Conservation (phyloP, 2,113 vertebrate genomes). For the Recurvirostra avosetta region DNA sequence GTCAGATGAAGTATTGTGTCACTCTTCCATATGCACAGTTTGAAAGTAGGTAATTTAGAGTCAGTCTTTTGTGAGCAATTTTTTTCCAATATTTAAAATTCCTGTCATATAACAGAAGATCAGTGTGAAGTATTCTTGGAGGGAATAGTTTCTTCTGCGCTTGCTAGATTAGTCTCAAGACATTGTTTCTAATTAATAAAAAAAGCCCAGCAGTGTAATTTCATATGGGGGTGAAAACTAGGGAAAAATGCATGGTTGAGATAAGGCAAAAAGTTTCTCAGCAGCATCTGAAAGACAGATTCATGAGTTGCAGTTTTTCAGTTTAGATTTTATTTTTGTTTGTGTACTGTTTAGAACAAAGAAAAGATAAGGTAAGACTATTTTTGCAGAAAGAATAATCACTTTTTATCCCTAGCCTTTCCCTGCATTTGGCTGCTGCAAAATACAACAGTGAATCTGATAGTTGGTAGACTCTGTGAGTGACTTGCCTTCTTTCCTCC, state of each 20-base stretch:
- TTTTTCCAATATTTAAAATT: constrained; percentile 3
- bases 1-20: neutral
- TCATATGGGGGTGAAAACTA: neutral
- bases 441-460: neutral
- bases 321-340: neutral
- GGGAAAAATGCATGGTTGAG: neutral
- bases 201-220: neutral
- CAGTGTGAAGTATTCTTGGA: neutral
- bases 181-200: constrained; percentile 7
- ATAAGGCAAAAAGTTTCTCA: neutral
- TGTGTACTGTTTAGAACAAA: neutral
- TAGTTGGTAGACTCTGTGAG: neutral
- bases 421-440: neutral
- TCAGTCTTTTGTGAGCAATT: neutral
- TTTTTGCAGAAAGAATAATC: neutral
- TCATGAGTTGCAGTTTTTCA: neutral
- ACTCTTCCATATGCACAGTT: neutral
- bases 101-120: neutral
- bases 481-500: neutral
- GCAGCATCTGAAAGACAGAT: neutral
- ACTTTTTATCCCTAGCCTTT: neutral
- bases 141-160: neutral
- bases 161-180: neutral
- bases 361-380: neutral
- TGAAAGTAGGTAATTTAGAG: neutral